These are phyloP conservation scores for Panulirus ornatus DNA, from an alignment of 1,140 invertebrate species.

Conservation along the genomic window DNA sequence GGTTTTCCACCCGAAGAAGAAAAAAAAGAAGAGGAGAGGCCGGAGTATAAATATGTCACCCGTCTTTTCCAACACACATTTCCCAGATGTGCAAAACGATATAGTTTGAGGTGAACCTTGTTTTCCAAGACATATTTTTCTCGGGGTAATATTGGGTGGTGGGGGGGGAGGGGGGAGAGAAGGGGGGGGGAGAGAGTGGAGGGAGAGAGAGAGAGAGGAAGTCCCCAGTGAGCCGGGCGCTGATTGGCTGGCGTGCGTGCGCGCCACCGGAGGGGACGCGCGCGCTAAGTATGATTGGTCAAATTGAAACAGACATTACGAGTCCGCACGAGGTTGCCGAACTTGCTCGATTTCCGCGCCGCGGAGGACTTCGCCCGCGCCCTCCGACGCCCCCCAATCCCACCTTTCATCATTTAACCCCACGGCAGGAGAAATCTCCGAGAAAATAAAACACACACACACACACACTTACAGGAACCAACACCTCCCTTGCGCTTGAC, in stretches of 20 bases:
- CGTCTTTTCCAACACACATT: conserved; percentile 43
- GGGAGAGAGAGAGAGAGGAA: conserved; percentile 16
- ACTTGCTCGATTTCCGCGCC: conserved; percentile 25
- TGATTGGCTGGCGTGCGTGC: conserved; percentile 65
- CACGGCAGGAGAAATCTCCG: no score
- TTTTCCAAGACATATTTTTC: conserved; percentile 69
- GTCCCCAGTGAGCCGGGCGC: conserved; percentile 52
- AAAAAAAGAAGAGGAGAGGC: background rate
- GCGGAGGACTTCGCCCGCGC: no score
- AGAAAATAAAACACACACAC: no score
- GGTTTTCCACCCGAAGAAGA: background rate
- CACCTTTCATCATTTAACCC: no score
- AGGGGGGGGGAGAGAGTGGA: background rate
- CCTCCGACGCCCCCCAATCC: no score
- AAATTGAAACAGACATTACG: conserved; percentile 72
- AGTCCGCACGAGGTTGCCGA: conserved; percentile 58
- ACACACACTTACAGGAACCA: no score
- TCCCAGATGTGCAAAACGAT: conserved; percentile 68
- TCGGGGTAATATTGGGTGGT: conserved; percentile 36
- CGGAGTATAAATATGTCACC: conserved; percentile 55
- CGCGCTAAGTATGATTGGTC: conserved; percentile 71
- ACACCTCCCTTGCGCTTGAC: no score
- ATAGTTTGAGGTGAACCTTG: conserved; percentile 62
- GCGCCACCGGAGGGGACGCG: conserved; percentile 56
- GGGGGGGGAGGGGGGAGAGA: background rate